These are phyloP conservation scores for Anagyrus pseudococci DNA, from an alignment of 2,888 invertebrate species.

Conservation along the genomic window DNA sequence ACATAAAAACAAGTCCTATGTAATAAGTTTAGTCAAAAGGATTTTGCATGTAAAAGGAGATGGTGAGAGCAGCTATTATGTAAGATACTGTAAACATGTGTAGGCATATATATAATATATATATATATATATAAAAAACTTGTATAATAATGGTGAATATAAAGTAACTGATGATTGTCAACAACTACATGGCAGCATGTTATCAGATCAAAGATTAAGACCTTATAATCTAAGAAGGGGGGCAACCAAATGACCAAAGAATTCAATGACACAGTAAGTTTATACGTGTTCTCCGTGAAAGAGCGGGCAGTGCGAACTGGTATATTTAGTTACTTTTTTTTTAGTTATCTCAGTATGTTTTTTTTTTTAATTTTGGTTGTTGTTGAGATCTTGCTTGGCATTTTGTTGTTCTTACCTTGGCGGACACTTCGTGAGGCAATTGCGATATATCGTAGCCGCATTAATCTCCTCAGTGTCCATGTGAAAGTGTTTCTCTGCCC, in stretches of 20 bases:
- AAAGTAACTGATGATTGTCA: neutral
- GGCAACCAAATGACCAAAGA: neutral
- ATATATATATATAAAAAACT: neutral
- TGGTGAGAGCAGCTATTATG: too few relatives aligned
- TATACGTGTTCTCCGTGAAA: conserved; percentile 53
- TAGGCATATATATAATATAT: neutral
- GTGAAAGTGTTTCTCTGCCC: conserved; percentile 40
- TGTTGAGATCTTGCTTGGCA: conserved; percentile 30
- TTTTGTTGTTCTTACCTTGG: conserved; percentile 53
- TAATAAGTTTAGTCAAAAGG: too few relatives aligned
- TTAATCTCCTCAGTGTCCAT: conserved; percentile 52
- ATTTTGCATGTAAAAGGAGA: too few relatives aligned
- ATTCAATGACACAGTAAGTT: conserved; percentile 1
- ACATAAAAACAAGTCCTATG: too few relatives aligned
- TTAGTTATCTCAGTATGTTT: conserved; percentile 23
- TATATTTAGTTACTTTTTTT: neutral
- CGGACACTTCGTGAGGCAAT: conserved; percentile 54
- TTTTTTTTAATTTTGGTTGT: conserved; percentile 18
- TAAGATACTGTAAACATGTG: too few relatives aligned
- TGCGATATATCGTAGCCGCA: conserved; percentile 39
- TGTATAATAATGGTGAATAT: neutral
- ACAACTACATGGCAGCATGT: neutral
- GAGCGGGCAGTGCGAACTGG: conserved; percentile 57
- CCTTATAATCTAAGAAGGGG: neutral
- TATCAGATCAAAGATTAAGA: too few relatives aligned